Percentiles rank a stretch among this genome's conserved stretches.
phyloP scores from a whole-genome alignment of 2,113 vertebrate genomes.

The Protomyctophum bolini region DNA sequence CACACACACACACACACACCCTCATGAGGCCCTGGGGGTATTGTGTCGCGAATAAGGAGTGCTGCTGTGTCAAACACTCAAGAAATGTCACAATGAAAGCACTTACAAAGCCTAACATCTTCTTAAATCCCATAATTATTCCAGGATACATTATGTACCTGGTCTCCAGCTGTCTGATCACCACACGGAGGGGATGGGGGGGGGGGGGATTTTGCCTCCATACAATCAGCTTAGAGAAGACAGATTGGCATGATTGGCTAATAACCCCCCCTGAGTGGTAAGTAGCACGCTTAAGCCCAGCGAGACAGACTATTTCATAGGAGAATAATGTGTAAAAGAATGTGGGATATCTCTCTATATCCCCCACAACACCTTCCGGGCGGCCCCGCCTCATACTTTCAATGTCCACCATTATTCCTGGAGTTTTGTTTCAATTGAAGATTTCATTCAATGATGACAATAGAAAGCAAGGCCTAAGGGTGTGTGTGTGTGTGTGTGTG shows the following conservation, averaged over 20 bases:
- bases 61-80: slow-evolving; percentile 70
- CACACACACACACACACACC: slow-evolving; percentile 5
- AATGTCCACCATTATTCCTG: slow-evolving; percentile 19
- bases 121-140: slow-evolving; percentile 80
- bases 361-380: neutral
- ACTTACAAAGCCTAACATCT: slow-evolving; percentile 78
- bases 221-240: slow-evolving; percentile 77
- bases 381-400: slow-evolving; percentile 28
- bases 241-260: slow-evolving; percentile 75
- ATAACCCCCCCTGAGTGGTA: slow-evolving; percentile 71
- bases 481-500: too few relatives aligned
- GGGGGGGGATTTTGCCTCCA: slow-evolving; percentile 65
- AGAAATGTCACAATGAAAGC: slow-evolving; percentile 74
- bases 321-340: slow-evolving; percentile 54
- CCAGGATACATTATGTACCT: slow-evolving; percentile 78
- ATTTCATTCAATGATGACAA: slow-evolving; percentile 38
- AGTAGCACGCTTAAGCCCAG: slow-evolving; percentile 69
- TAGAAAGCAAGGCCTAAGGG: slow-evolving; percentile 17
- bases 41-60: slow-evolving; percentile 56
- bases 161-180: slow-evolving; percentile 71
- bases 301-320: slow-evolving; percentile 57
- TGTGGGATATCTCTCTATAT: slow-evolving; percentile 52
- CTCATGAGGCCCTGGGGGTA: slow-evolving; percentile 40
- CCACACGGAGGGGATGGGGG: slow-evolving; percentile 54
- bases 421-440: slow-evolving; percentile 28